phyloP scores from a whole-genome alignment of 2,888 invertebrate species.

The Timema cristinae region DNA sequence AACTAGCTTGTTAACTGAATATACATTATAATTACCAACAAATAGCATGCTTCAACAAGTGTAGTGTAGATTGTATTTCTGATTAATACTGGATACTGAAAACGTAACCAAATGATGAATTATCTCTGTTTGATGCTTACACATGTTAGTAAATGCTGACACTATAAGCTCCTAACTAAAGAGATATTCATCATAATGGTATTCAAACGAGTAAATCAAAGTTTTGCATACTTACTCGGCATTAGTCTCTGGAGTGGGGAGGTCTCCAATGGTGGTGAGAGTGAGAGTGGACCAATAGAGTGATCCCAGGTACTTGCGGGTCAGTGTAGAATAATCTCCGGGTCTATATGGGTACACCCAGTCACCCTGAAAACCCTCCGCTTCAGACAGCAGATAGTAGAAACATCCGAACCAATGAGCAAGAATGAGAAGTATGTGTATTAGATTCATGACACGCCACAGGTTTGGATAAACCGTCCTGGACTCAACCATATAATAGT shows the following conservation, averaged over 20 bases:
- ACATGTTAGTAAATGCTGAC: no score
- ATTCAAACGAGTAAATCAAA: no score
- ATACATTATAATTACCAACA: no score
- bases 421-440: conserved; percentile 89
- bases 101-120: no score
- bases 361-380: conserved; percentile 83
- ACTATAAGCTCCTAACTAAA: no score
- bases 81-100: no score
- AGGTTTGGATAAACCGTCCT: conserved; percentile 93
- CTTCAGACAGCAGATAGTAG: conserved; percentile 90
- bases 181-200: no score
- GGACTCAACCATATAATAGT: conserved; percentile 95
- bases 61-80: no score
- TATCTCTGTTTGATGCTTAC: no score
- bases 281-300: conserved; percentile 96
- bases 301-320: conserved; percentile 89
- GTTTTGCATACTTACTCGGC: conserved; percentile 76
- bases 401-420: conserved; percentile 99
- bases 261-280: conserved; percentile 91
- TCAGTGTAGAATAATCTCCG: conserved; percentile 84
- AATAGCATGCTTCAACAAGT: no score
- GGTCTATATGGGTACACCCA: conserved; percentile 87
- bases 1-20: no score
- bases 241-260: conserved; percentile 93
- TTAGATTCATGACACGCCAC: conserved; percentile 91